These are phyloP conservation scores for Atrichornis clamosus DNA, from an alignment of 2,113 vertebrate species.

Conservation along the genomic window DNA sequence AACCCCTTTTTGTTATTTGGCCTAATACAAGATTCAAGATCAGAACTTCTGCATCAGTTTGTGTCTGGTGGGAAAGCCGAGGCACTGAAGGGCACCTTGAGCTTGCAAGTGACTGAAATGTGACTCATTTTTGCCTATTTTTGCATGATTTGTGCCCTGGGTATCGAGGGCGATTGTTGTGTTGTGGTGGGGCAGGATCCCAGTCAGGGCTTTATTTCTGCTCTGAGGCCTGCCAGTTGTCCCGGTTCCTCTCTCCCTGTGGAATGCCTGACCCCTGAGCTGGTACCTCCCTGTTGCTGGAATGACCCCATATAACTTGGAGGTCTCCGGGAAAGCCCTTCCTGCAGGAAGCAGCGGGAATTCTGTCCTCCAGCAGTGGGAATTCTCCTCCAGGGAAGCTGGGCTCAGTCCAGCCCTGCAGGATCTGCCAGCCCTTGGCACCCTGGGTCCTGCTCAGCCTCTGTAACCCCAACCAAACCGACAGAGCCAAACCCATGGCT, in stretches of 20 bases:
- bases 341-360: neutral
- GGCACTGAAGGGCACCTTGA: neutral
- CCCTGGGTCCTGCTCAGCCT: neutral
- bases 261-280: neutral
- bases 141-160: neutral
- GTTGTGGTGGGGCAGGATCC: neutral
- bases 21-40: neutral
- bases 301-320: neutral
- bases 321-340: neutral
- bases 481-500: too few relatives aligned
- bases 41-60: neutral
- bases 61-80: neutral
- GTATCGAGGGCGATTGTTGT: neutral
- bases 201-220: neutral
- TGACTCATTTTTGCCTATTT: neutral
- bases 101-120: neutral
- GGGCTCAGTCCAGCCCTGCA: neutral
- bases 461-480: neutral
- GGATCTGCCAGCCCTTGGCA: neutral
- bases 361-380: neutral
- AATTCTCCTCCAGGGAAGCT: neutral
- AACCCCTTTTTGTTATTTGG: constrained; percentile 6
- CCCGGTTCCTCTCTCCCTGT: neutral
- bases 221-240: neutral
- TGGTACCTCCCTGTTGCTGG: neutral